Evolutionary conservation across 2,888 invertebrate species (phyloP).

Genomic region (Volucella bombylans): DNA sequence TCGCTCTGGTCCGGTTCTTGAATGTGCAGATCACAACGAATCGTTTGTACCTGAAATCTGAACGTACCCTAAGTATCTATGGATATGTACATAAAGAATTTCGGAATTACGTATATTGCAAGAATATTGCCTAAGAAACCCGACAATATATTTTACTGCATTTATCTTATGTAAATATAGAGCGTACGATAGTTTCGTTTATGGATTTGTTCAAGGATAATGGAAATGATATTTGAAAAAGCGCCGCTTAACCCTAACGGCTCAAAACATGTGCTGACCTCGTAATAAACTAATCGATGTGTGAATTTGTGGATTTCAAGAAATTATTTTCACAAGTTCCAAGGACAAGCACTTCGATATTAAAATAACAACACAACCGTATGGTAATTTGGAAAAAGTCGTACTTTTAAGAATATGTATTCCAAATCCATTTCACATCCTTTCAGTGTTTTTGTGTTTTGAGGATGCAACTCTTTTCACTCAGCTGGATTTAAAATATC

Average conservation of each 20-base stretch:
- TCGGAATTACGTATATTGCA: too few species aligned
- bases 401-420: background rate
- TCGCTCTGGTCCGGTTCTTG: too few species aligned
- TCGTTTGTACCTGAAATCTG: too few species aligned
- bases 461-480: constrained; percentile 61
- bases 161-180: too few species aligned
- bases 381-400: background rate
- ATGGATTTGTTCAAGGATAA: too few species aligned
- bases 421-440: constrained; percentile 8
- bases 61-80: too few species aligned
- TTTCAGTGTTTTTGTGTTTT: background rate
- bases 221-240: too few species aligned
- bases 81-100: too few species aligned
- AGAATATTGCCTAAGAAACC: too few species aligned
- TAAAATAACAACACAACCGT: background rate
- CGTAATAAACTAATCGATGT: constrained; percentile 10
- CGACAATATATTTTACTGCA: too few species aligned
- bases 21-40: too few species aligned
- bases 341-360: constrained; percentile 22
- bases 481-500: constrained; percentile 48
- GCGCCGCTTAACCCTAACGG: background rate
- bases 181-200: too few species aligned
- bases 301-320: constrained; percentile 3
- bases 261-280: background rate
- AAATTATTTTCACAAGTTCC: constrained; percentile 34